Base-by-base conservation (phyloP, 2,113 vertebrate species). In the Semnopithecus entellus region DNA sequence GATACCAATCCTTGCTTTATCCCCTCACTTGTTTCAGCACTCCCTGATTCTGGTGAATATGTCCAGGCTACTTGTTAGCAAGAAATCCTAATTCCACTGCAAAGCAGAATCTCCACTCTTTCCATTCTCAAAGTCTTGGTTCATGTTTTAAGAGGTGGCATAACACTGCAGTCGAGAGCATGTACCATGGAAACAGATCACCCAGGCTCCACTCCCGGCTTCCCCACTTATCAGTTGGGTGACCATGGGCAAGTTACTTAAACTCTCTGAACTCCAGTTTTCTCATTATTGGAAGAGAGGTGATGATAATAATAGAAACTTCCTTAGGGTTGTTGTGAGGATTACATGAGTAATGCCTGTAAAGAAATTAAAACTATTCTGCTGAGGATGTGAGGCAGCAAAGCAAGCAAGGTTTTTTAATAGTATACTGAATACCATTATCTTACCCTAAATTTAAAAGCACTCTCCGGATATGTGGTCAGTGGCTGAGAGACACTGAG, bases 391-490 rank as follows among this genome's bases (percentile, higher is more conserved):
- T 30, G 20, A 90, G 66, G 27, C 70, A 13, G 27, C 40, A 61
- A 90, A 91, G 32, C 32, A 85, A 25, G 4, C 12, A 25, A 27
- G n/a, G 70, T 66, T 91, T 68, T 90, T 91, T 87, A 88, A 73
- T 35, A 66, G 27, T 32, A 93, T 25, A 75, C 14, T 55, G 96
- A 55, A 61, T 45, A 35, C 14, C 72, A 95, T 52, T 45, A 57
- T 89, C 23, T 88, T 70, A 80, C 8, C 20, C 83, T 94, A 86
- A 85, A 81, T 90, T 73, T 50, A 88, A 76, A 92, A 70, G 18
- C 43, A 81, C 6, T 72, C 40, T 61, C 80, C 57, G 38, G 40
- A 20, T 52, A 45, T 79, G 61, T 84, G 45, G 40, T 85, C 73
- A 66, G 20, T 52, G 30, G 25, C 61, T 91, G 25, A 94, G 43